Evolutionary conservation across 2,888 invertebrate species (phyloP).

Genomic region (Xylophagus ater): DNA sequence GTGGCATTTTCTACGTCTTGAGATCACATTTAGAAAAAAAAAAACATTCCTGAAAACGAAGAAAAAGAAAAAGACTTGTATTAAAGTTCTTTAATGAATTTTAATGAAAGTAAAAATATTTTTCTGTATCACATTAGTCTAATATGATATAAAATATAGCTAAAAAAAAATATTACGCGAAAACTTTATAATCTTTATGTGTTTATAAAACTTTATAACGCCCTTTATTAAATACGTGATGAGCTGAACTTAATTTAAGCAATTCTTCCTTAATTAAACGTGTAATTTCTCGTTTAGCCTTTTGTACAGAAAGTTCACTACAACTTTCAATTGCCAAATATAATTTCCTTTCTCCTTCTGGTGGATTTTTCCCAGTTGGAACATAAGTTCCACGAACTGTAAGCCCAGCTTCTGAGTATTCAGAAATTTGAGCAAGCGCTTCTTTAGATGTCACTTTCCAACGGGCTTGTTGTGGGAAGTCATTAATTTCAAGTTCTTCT

Average conservation of each 20-base stretch:
- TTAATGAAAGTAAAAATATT: too few species aligned
- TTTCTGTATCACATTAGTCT: too few species aligned
- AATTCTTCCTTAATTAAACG: slow-evolving; percentile 96
- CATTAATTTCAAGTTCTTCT: slow-evolving; percentile 98
- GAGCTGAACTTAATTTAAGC: slow-evolving; percentile 76
- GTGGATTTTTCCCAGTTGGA: slow-evolving; percentile 75
- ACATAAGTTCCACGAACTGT: slow-evolving; percentile 97
- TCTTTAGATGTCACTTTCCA: slow-evolving; percentile 99
- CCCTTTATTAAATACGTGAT: slow-evolving; percentile 81
- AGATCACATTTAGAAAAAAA: too few species aligned
- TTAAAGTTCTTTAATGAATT: too few species aligned
- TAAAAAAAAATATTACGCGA: background rate
- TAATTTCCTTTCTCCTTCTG: slow-evolving; percentile 88
- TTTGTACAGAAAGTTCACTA: slow-evolving; percentile 88
- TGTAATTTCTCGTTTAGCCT: slow-evolving; percentile 94
- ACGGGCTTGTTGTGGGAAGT: slow-evolving; percentile 97
- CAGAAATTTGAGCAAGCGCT: slow-evolving; percentile 93
- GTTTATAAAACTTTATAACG: slow-evolving; percentile 89
- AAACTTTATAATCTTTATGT: background rate
- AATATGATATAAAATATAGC: too few species aligned
- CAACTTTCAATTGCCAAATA: slow-evolving; percentile 99
- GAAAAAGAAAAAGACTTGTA: too few species aligned
- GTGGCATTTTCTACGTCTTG: too few species aligned
- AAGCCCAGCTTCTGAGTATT: slow-evolving; percentile 97
- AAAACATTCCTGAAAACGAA: too few species aligned